Base-by-base conservation (phyloP, 2,888 invertebrate species). In the Metopia argyrocephala region DNA sequence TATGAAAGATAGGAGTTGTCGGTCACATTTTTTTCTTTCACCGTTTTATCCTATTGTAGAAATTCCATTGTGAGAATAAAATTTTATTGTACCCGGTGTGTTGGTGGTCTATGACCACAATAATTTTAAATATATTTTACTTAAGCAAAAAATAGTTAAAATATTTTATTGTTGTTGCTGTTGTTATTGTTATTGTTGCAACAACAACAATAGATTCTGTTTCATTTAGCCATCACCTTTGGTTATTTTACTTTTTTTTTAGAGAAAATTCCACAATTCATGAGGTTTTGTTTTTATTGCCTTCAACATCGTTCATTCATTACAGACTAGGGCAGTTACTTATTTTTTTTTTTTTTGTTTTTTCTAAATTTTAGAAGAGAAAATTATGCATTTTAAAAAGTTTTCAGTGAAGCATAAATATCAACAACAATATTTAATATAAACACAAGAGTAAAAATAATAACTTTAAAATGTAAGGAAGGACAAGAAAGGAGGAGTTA, bases 321-420 rank as follows among this genome's bases (percentile, higher is more conserved):
- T 31, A 61, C 38, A 52, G 31, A 31, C 20, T 5, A 18, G 20
- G 25, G 3, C 31, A 25, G 38, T 38, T 48, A 23, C 23, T 45
- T 5, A 9, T 38, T 38, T 31, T 54, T 76, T 48, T 38, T 45
- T 15, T 69, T 69, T 66, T 48, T n/a, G n/a, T n/a, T n/a, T n/a
- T n/a, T n/a, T n/a, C n/a, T n/a, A n/a, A n/a, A n/a, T n/a, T n/a
- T n/a, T n/a, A n/a, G n/a, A 74, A 54, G 28, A 21, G n/a, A 78
- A 74, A 78, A 75, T 81, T 78, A 75, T 81, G 54, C 81, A 61
- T 56, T 78, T 76, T 81, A 50, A 21, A 76, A 74, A 74, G 48
- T 75, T 74, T 68, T 56, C 25, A 20, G 52, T 59, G 18, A 27
- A 50, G 74, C 74, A 78, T 66, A 74, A 31, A 65, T 76, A 70